Evolutionary conservation across 2,888 invertebrate species (phyloP).

Genomic region (Eupithecia exiguata): DNA sequence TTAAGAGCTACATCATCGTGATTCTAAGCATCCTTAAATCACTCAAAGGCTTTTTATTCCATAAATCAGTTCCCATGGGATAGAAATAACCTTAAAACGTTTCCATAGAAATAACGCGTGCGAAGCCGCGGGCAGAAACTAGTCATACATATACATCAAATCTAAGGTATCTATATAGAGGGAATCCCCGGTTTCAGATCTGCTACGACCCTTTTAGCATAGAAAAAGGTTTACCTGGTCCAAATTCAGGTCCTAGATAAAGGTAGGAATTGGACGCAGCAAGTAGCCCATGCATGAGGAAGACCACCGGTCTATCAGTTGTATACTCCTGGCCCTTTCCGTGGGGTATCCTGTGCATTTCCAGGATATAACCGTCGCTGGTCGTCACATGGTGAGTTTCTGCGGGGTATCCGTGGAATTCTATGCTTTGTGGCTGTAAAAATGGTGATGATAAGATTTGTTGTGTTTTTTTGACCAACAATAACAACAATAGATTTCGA

Average conservation of each 20-base stretch:
- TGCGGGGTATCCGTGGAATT: slow-evolving; percentile 54
- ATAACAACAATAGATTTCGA: neutral
- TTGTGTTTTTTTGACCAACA: neutral
- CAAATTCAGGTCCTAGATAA: slow-evolving; percentile 51
- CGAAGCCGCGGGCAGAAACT: no score
- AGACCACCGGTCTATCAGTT: slow-evolving; percentile 55
- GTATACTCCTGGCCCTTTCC: slow-evolving; percentile 40
- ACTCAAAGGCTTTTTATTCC: no score
- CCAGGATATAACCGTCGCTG: slow-evolving; percentile 63
- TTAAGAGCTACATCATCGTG: no score
- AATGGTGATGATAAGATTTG: neutral
- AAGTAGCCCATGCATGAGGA: slow-evolving; percentile 65
- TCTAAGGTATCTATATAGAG: neutral
- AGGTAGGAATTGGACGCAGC: slow-evolving; percentile 53
- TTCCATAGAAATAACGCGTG: no score
- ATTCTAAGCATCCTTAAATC: no score
- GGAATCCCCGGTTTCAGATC: neutral
- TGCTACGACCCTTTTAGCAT: neutral
- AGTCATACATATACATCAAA: no score
- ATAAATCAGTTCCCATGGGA: no score
- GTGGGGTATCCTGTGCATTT: slow-evolving; percentile 64
- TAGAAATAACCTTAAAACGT: no score
- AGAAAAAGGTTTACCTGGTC: slow-evolving; percentile 51
- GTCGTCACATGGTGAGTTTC: slow-evolving; percentile 61
- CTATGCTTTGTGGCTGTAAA: slow-evolving; percentile 51